Evolutionary conservation across 2,113 vertebrate genomes (phyloP), one percentile per base, ranked within the genome.

Genomic region (Zosterops borbonicus): DNA sequence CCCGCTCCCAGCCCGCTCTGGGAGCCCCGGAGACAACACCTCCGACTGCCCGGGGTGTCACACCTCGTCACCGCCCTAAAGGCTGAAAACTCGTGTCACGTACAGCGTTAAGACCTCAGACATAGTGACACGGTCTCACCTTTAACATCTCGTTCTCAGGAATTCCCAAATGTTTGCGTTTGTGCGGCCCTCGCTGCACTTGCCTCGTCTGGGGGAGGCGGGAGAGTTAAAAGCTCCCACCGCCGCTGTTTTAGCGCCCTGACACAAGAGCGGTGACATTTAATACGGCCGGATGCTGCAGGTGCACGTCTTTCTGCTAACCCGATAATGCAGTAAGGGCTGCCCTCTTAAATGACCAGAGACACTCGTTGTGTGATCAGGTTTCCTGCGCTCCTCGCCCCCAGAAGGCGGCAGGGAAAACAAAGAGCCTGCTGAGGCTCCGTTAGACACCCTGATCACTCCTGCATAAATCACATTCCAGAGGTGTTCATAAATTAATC

Each of bases 131-230:
- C 2, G 9, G 14, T 4, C 53, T 12, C 4, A 74, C 76, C 37
- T 80, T 60, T 4, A 39, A 12, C 85, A 63, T 80, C 9, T 2
- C 12, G 0, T 9, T n/a, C 22, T 46, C n/a, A 9, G 12, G 25
- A 52, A 2, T 11, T 56, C 58, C 24, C 11, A 8, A 37, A 47
- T 1, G 3, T 2, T 3, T 1, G 22, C 1, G 4, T 35, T 50
- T 13, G 1, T 7, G 6, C 9, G 27, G 11, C 33, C 6, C 42
- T 12, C 9, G 37, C 37, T 37, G 0, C 52, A 4, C 12, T 16
- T 8, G 3, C 19, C 2, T 0, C 1, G 7, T 1, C 28, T 1
- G 3, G 2, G 23, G 3, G 1, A 63, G 2, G 8, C 2, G 8
- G 3, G 2, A 28, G 10, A 62, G 3, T 0, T 8, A 4, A 24